A percentile compares a stretch with the other conserved stretches of the same genome.
Conservation (phyloP, 2,113 vertebrate genomes). For the Triplophysa siluroides region DNA sequence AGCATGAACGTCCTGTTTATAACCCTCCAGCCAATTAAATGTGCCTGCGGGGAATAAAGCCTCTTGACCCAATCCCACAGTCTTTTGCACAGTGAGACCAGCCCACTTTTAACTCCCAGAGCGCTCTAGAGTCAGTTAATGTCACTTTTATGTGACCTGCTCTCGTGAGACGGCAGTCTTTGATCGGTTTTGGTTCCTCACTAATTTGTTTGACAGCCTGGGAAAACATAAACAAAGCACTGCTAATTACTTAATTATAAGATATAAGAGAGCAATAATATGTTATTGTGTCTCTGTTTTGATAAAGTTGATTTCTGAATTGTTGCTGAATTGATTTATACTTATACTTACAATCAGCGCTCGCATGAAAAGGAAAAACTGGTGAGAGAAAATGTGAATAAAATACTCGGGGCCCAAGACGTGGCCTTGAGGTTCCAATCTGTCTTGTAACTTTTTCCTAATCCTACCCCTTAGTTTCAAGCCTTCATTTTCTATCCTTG, state of each 20-base stretch:
- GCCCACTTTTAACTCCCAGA: constrained; percentile 8
- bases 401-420: too few species aligned
- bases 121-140: constrained; percentile 10
- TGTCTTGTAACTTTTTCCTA: neutral
- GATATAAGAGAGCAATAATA: constrained; percentile 4
- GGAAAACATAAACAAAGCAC: constrained; percentile 34
- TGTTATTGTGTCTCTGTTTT: constrained; percentile 4
- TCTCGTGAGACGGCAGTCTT: constrained; percentile 17
- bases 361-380: too few species aligned
- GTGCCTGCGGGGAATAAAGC: constrained; percentile 17
- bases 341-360: neutral
- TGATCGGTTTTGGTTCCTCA: constrained; percentile 21
- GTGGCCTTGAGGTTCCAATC: too few species aligned
- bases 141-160: constrained; percentile 21
- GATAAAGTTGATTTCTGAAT: constrained; percentile 7
- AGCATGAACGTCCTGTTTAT: constrained; percentile 6
- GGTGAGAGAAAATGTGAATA: too few species aligned
- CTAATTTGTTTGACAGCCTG: constrained; percentile 13
- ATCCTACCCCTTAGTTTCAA: neutral
- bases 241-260: constrained; percentile 30
- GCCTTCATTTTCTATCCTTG: neutral
- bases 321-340: constrained; percentile 1
- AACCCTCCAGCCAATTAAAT: constrained; percentile 25
- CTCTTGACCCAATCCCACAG: constrained; percentile 25
- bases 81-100: constrained; percentile 9